A percentile compares a stretch with the other conserved stretches of the same genome.
phyloP scores from a whole-genome alignment of 2,888 invertebrate genomes.

The Troides helena region DNA sequence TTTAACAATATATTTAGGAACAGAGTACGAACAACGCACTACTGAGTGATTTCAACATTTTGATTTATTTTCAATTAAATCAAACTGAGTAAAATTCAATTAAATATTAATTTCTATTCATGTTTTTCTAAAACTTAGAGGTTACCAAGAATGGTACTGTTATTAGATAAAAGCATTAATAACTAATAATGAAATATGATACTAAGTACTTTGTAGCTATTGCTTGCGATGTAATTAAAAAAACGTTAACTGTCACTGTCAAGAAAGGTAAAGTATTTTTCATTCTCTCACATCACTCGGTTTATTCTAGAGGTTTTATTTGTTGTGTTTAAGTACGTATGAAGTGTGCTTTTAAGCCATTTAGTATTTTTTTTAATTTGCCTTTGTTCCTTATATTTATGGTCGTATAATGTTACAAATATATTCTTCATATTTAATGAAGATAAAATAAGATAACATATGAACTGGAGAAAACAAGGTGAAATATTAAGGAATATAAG shows the following conservation, averaged over 20 bases:
- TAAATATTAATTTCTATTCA: too few relatives aligned
- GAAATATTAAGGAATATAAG: constrained; percentile 9
- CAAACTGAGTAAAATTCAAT: too few relatives aligned
- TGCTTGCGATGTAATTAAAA: background rate
- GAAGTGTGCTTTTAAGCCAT: background rate
- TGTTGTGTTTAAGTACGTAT: background rate
- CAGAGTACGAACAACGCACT: too few relatives aligned
- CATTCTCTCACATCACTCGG: background rate
- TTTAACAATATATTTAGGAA: too few relatives aligned
- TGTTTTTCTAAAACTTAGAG: too few relatives aligned
- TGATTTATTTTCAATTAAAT: too few relatives aligned
- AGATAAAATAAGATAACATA: constrained; percentile 12
- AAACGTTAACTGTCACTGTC: constrained; percentile 8
- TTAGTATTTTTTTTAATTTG: background rate
- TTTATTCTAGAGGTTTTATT: background rate
- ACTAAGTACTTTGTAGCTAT: background rate
- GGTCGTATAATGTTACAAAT: background rate
- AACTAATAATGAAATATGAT: background rate
- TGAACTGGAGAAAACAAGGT: constrained; percentile 9
- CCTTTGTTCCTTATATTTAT: background rate
- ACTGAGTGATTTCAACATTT: too few relatives aligned
- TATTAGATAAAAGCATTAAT: background rate
- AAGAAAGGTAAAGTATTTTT: background rate
- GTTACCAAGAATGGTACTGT: background rate
- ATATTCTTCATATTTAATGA: background rate